Evolutionary conservation across 2,113 vertebrate genomes (phyloP), one percentile per base, ranked within the genome.

Genomic region (Acanthochromis polyacanthus): DNA sequence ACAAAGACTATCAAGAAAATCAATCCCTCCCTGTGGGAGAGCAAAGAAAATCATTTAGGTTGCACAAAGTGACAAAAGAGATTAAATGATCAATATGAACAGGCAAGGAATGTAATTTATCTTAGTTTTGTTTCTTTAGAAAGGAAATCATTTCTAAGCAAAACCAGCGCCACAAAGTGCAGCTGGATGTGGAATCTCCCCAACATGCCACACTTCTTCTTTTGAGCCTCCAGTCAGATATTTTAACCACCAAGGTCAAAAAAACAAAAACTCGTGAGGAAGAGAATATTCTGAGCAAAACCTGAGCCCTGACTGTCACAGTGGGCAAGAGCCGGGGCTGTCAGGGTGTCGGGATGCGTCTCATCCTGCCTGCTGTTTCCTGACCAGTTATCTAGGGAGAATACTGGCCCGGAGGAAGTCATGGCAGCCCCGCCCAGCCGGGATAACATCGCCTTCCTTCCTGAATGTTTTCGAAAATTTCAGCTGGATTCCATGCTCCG

Each of bases 281-380:
- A 20, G 46, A 78, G 16, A 71, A 77, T 65, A 82, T 82, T 82
- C 56, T 67, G 56, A 50, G 64, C 30, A 74, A 22, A 82, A 68
- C 69, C 52, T 81, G 48, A 20, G 56, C 25, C 12, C 14, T 3
- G 30, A 68, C 83, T 80, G 84, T 84, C 78, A 79, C 59, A 57
- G 51, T 61, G 63, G 57, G 76, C 66, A 81, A 36, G 45, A 75
- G 69, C 23, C 17, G 2, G 77, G 38, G 64, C 57, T 61, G 83
- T 52, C 36, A 58, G 75, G 80, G 86, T 89, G 89, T 89, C 61
- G 81, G 91, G 92, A 93, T 93, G 88, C 12, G 86, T 89, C 90
- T 92, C 87, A 90, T 93, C 92, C 92, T 93, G 91, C 88, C 91
- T 90, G 91, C 87, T 87, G 93, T 91, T 92, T 93, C 90, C 91